Evolutionary conservation across 2,797 vertebrate species (phyloP).

Genomic region (Sandelia bainsii): DNA sequence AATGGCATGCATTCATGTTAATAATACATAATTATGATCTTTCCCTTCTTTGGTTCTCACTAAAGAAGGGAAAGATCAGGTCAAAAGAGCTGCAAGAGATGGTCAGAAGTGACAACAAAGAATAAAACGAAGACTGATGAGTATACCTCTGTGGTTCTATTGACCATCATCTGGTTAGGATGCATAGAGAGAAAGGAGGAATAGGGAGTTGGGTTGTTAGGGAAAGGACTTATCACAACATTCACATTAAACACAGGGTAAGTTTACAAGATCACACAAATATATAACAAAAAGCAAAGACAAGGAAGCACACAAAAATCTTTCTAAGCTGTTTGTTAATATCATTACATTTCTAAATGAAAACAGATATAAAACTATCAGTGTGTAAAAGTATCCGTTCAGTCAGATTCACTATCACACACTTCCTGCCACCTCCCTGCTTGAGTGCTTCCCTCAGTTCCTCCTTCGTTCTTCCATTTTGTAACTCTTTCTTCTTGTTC

Average conservation of each 20-base stretch:
- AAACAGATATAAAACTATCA: conserved; percentile 12
- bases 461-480: not conserved
- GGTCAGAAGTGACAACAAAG: conserved; percentile 37
- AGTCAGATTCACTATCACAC: conserved; percentile 5
- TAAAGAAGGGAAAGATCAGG: conserved; percentile 27
- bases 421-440: not conserved
- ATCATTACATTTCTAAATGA: conserved; percentile 14
- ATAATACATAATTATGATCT: conserved; percentile 38
- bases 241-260: conserved; percentile 39
- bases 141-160: conserved; percentile 99
- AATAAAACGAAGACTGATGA: conserved; percentile 35
- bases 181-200: conserved; percentile 77
- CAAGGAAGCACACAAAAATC: conserved; percentile 20
- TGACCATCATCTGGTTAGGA: conserved; percentile 99
- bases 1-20: conserved; percentile 59
- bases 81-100: conserved; percentile 57
- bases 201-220: conserved; percentile 67
- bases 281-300: conserved; percentile 28
- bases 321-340: conserved; percentile 1
- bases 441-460: not conserved
- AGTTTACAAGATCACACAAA: conserved; percentile 30
- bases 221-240: conserved; percentile 48
- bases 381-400: not conserved
- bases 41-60: conserved; percentile 8
- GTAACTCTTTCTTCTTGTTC: not conserved